These are phyloP conservation scores for Melanophora roralis DNA, from an alignment of 2,888 invertebrate genomes.

Conservation along the genomic window DNA sequence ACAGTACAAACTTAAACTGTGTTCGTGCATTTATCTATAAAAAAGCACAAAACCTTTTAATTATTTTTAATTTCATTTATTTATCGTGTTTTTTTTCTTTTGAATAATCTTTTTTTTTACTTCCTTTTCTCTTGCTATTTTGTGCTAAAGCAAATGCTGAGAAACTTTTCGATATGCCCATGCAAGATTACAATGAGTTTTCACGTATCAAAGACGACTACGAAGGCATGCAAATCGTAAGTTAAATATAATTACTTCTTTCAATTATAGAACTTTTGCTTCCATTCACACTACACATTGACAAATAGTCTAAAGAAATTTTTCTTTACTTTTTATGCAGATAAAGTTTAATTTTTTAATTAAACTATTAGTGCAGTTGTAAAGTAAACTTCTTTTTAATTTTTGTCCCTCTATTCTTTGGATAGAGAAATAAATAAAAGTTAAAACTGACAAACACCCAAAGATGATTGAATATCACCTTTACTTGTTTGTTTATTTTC, in stretches of 20 bases:
- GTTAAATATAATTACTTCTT: constrained; percentile 41
- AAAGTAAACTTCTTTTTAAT: constrained; percentile 29
- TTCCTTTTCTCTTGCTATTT: neutral
- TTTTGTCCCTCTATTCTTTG: neutral
- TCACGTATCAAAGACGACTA: constrained; percentile 81
- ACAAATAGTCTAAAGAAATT: neutral
- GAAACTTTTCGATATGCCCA: constrained; percentile 90
- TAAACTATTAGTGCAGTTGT: constrained; percentile 60
- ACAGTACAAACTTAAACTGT: neutral
- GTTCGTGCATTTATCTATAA: neutral
- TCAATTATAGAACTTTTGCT: neutral
- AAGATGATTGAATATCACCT: constrained; percentile 52
- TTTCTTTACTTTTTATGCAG: constrained; percentile 35
- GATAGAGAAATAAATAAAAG: neutral
- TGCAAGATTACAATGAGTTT: constrained; percentile 89
- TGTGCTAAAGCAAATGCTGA: constrained; percentile 82
- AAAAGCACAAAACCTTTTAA: constrained; percentile 33
- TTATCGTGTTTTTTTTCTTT: constrained; percentile 47
- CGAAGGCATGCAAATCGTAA: constrained; percentile 81
- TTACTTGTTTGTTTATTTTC: constrained; percentile 30
- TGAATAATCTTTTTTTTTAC: neutral
- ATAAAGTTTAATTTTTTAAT: constrained; percentile 65
- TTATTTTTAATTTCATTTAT: constrained; percentile 48
- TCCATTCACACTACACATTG: neutral
- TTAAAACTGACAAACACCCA: constrained; percentile 13